Conservation (phyloP, 2,797 vertebrate species). For the Thalassophryne amazonica region DNA sequence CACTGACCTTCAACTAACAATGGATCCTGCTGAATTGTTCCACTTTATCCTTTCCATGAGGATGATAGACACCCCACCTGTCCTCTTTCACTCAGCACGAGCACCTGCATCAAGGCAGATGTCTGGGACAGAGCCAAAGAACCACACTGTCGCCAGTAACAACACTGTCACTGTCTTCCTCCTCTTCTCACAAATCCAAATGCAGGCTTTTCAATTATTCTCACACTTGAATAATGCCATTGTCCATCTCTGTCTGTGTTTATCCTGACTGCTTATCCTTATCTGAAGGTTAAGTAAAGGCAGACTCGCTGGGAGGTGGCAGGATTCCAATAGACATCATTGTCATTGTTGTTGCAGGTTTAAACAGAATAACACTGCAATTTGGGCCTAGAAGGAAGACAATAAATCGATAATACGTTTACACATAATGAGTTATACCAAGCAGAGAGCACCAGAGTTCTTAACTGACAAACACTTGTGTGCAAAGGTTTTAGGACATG, state of each 20-base stretch:
- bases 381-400: slow-evolving; percentile 7
- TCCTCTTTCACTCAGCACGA: slow-evolving; percentile 29
- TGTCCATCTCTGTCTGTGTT: slow-evolving; percentile 39
- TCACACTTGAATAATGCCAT: slow-evolving; percentile 41
- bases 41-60: slow-evolving; percentile 57
- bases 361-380: slow-evolving; percentile 13
- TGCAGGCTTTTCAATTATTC: slow-evolving; percentile 54
- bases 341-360: slow-evolving; percentile 10
- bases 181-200: slow-evolving; percentile 24
- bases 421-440: slow-evolving; percentile 5
- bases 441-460: not conserved
- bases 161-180: not conserved
- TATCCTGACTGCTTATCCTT: slow-evolving; percentile 41
- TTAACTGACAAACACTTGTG: not conserved
- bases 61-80: slow-evolving; percentile 64
- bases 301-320: slow-evolving; percentile 35
- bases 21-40: slow-evolving; percentile 71
- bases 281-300: slow-evolving; percentile 62
- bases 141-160: slow-evolving; percentile 7
- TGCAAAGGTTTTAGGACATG: no score
- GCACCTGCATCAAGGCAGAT: slow-evolving; percentile 14
- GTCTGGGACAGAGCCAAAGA: slow-evolving; percentile 16
- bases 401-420: slow-evolving; percentile 8
- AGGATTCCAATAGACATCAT: slow-evolving; percentile 27
- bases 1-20: slow-evolving; percentile 79